Conservation (phyloP, 64 coral and sea anemone genomes). For the Stylophora pistillata region DNA sequence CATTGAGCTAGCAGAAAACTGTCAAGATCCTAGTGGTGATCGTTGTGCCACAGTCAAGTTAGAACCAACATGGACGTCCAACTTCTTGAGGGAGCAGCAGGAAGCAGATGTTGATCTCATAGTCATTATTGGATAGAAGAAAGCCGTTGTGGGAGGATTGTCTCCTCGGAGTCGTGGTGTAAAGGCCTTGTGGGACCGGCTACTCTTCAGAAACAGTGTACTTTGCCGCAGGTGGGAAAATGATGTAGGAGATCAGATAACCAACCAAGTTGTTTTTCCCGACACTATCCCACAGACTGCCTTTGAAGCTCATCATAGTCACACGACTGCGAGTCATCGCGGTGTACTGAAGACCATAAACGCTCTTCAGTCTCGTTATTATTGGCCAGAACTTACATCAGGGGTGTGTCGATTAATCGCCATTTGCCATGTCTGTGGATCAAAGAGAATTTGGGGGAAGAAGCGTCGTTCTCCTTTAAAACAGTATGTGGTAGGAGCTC, state of each 20-base stretch:
- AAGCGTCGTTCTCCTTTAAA: conserved; percentile 26
- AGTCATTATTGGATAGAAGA: neutral
- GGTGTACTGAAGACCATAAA: conserved; percentile 35
- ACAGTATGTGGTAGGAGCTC: conserved; percentile 18
- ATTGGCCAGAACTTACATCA: conserved; percentile 48
- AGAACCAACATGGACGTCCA: conserved; percentile 1
- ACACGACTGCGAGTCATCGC: conserved; percentile 49
- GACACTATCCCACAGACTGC: neutral
- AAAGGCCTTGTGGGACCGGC: conserved; percentile 6
- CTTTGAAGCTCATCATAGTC: conserved; percentile 33
- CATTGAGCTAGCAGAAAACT: neutral
- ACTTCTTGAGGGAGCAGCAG: conserved; percentile 9
- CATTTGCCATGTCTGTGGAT: conserved; percentile 43
- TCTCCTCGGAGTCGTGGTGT: neutral
- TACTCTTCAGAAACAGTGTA: neutral
- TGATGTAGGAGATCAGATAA: conserved; percentile 6
- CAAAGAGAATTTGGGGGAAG: conserved; percentile 29
- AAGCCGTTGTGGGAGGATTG: neutral
- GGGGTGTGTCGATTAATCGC: conserved; percentile 11
- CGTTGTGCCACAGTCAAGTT: neutral
- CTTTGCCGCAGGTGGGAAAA: conserved; percentile 9
- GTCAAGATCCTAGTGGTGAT: neutral
- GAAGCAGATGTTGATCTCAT: neutral
- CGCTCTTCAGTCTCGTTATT: conserved; percentile 28
- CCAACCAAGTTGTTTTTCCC: conserved; percentile 36